Base-by-base conservation (phyloP, 2,888 invertebrate genomes). In the Rugalucina vietnamica region DNA sequence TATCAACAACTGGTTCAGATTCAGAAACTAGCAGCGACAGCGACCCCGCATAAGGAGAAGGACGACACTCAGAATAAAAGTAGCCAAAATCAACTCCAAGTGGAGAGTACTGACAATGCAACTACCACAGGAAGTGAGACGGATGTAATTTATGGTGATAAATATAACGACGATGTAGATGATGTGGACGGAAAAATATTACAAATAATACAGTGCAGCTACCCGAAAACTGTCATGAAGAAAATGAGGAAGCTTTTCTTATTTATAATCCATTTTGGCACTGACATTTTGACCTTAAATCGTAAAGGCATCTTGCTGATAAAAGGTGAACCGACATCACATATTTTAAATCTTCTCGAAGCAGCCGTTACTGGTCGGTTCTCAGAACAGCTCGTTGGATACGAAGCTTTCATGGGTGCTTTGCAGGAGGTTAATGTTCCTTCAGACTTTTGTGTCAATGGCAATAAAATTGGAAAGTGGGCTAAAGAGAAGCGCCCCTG, bases 1-100 rank as follows among this genome's bases (percentile, higher is more conserved):
- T 70, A 70, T 37, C 70, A 70, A n/a, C 70, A 70, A 37, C 39
- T 70, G 36, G 36, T 70, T n/a, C 70, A 70, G 37, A 70, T 36
- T 39, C 70, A 70, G 70, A 36, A 49, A n/a, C 50, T 3, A 37
- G 36, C 10, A 24, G 29, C 69, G 54, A 54, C 54, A 12, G n/a
- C 21, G 54, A 5, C 10, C 21, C 54, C 54, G 54, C 8, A 18
- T 54, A 54, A 21, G n/a, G 54, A 54, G 3, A 5, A 54, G n/a
- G 12, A 54, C n/a, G n/a, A n/a, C n/a, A n/a, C n/a, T n/a, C n/a
- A n/a, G n/a, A n/a, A n/a, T n/a, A n/a, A n/a, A n/a, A n/a, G n/a
- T n/a, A n/a, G n/a, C n/a, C n/a, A n/a, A n/a, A n/a, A n/a, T n/a
- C n/a, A 43, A 43, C 43, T 43, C 10, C 43, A 43, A 8, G 43